These are phyloP conservation scores for Drosophila micromelanica DNA, from an alignment of 1,140 invertebrate genomes.

Conservation along the genomic window DNA sequence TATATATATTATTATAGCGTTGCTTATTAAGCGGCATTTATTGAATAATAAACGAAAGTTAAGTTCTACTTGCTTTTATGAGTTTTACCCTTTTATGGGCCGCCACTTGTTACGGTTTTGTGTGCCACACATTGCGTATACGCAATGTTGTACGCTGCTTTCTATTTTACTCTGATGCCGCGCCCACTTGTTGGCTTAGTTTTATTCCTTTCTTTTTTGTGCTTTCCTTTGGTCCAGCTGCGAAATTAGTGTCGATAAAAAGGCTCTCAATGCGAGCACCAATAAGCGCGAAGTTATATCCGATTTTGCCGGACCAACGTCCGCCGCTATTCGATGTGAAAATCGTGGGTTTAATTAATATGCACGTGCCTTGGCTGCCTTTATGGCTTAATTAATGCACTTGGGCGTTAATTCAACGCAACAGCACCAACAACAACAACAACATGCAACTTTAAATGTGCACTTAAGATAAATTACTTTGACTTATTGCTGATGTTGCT, in stretches of 20 bases:
- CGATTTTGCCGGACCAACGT: too few relatives aligned
- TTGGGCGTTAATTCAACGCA: constrained; percentile 69
- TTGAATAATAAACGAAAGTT: too few relatives aligned
- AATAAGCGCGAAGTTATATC: constrained; percentile 38
- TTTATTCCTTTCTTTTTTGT: not conserved
- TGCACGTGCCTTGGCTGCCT: constrained; percentile 47
- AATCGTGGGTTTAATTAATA: constrained; percentile 20
- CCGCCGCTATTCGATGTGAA: constrained; percentile 9
- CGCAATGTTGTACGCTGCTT: constrained; percentile 7
- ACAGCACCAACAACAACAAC: constrained; percentile 18
- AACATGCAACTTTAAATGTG: constrained; percentile 62
- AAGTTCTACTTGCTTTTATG: too few relatives aligned
- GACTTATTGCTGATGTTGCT: constrained; percentile 33
- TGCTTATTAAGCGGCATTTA: too few relatives aligned
- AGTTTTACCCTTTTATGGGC: too few relatives aligned
- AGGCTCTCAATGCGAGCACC: constrained; percentile 25
- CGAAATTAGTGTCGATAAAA: constrained; percentile 43
- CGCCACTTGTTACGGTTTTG: too few relatives aligned
- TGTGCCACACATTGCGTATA: constrained; percentile 18
- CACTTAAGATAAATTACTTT: constrained; percentile 80
- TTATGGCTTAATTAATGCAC: constrained; percentile 77
- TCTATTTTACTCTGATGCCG: not conserved
- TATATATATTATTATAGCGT: too few relatives aligned
- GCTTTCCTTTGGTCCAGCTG: too few relatives aligned
- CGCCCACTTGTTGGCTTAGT: constrained; percentile 15